A percentile compares a stretch with the other conserved stretches of the same genome.
Evolutionary conservation across 2,113 vertebrate genomes (phyloP).

Genomic region (Lates calcarifer): DNA sequence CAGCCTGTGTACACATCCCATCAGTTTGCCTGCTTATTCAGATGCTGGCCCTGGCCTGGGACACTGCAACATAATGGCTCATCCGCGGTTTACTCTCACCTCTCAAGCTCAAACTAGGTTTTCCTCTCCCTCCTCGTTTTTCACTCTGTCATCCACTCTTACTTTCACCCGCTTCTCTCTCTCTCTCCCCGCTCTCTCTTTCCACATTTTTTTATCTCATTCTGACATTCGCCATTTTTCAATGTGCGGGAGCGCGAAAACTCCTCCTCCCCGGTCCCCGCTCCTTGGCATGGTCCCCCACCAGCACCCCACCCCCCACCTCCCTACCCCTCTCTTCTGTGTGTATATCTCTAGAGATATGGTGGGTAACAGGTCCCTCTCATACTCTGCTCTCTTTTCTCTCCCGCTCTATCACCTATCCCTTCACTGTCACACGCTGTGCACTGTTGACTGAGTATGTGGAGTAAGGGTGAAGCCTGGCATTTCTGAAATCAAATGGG

Average conservation of each 20-base stretch:
- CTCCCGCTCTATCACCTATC: constrained; percentile 62
- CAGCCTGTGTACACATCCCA: constrained; percentile 55
- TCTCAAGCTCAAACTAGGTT: constrained; percentile 80
- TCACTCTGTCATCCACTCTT: constrained; percentile 82
- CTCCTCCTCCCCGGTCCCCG: constrained; percentile 60
- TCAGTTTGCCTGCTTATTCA: constrained; percentile 72
- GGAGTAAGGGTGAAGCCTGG: constrained; percentile 59
- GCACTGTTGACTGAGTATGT: constrained; percentile 66
- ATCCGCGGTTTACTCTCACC: constrained; percentile 72
- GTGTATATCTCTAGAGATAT: constrained; percentile 72
- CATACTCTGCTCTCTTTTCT: constrained; percentile 39
- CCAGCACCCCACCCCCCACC: constrained; percentile 38
- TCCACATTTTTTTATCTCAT: constrained; percentile 78
- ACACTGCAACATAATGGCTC: constrained; percentile 71
- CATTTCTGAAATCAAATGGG: constrained; percentile 65
- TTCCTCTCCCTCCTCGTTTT: constrained; percentile 80
- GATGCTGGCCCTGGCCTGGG: constrained; percentile 62
- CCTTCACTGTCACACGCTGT: constrained; percentile 63
- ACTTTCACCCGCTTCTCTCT: constrained; percentile 74
- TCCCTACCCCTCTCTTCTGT: constrained; percentile 43
- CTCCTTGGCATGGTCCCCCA: constrained; percentile 44
- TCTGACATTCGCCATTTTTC: constrained; percentile 86
- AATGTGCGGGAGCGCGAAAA: constrained; percentile 58
- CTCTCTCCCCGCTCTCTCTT: constrained; percentile 51
- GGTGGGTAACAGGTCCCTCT: constrained; percentile 75